Evolutionary conservation across 1,140 invertebrate genomes (phyloP).

Genomic region (Neodiprion pinetum): DNA sequence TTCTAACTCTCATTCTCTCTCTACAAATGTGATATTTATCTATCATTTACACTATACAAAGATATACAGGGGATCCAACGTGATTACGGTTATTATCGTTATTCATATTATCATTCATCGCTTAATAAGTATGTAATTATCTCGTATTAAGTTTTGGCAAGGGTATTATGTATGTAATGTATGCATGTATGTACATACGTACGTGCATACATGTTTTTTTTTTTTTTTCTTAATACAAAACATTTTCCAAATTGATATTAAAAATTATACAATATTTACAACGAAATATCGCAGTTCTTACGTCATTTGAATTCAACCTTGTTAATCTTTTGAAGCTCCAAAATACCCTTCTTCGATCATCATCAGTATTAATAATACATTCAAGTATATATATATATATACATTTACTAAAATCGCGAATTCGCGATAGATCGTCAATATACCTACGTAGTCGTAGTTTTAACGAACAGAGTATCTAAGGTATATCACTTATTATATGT

Average conservation of each 20-base stretch:
- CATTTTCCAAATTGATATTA: conserved; percentile 26
- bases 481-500: no score
- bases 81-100: conserved; percentile 40
- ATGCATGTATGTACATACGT: conserved; percentile 31
- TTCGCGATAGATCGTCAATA: no score
- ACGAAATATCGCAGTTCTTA: conserved; percentile 29
- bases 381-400: no score
- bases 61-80: conserved; percentile 46
- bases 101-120: conserved; percentile 34
- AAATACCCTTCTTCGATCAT: no score
- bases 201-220: conserved; percentile 36
- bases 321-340: background rate
- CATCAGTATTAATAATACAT: no score
- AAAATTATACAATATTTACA: conserved; percentile 33
- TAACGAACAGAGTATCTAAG: no score
- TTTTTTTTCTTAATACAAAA: conserved; percentile 27
- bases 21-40: conserved; percentile 8
- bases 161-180: conserved; percentile 31
- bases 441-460: no score
- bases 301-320: background rate
- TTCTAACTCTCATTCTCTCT: background rate
- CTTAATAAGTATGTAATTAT: conserved; percentile 29
- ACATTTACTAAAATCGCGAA: no score
- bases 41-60: conserved; percentile 47
- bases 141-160: conserved; percentile 50